Percentiles rank a stretch among this genome's conserved stretches.
phyloP scores from a whole-genome alignment of 2,797 vertebrate species.

The Enteromius thamalakanensis region DNA sequence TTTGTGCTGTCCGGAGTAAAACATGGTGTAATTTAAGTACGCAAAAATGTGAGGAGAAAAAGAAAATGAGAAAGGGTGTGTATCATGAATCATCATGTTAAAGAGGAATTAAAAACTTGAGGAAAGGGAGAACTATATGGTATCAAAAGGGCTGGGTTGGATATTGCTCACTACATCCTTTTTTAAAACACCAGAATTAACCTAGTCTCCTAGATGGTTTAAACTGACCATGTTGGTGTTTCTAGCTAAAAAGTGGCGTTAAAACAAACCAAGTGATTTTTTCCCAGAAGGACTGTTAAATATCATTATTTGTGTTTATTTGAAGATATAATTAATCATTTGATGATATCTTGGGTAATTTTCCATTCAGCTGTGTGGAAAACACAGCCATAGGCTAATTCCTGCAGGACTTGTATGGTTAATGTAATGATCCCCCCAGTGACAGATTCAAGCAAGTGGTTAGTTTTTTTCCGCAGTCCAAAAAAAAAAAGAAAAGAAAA shows the following conservation, averaged over 20 bases:
- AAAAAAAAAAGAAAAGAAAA: background rate
- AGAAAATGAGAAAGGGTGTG: background rate
- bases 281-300: background rate
- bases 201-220: background rate
- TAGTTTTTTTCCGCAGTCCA: background rate
- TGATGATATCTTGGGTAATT: background rate
- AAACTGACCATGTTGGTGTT: background rate
- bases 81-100: background rate
- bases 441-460: background rate
- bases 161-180: background rate
- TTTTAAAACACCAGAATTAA: background rate
- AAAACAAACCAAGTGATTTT: background rate
- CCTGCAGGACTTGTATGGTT: conserved; percentile 2
- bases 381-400: conserved; percentile 3
- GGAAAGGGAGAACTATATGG: background rate
- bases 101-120: conserved; percentile 9
- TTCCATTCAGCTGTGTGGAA: background rate
- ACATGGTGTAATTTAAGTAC: conserved; percentile 27
- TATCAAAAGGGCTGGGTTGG: background rate
- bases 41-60: conserved; percentile 26
- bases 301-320: conserved; percentile 10
- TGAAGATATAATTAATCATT: background rate
- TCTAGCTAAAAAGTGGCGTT: background rate
- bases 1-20: background rate
- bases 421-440: background rate